Conservation (phyloP, 2,888 invertebrate genomes). For the Mimas tiliae region DNA sequence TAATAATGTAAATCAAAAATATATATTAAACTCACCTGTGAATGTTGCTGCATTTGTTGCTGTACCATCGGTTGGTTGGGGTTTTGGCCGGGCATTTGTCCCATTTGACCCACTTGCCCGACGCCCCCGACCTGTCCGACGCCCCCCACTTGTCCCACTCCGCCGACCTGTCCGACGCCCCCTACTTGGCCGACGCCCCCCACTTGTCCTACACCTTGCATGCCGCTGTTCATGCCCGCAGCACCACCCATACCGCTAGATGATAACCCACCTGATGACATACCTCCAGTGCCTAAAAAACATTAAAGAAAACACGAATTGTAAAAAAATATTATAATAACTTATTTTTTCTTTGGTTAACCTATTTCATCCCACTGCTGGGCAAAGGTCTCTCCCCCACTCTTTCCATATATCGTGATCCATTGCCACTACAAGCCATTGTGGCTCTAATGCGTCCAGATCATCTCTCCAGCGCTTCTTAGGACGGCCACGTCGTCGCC, state of each 20-base stretch:
- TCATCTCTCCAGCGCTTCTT: no score
- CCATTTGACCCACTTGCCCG: slow-evolving; percentile 44
- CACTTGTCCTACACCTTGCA: no score
- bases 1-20: not conserved
- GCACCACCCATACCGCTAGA: slow-evolving; percentile 50
- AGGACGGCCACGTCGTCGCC: no score
- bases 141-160: slow-evolving; percentile 34
- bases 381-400: no score
- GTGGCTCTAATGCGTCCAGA: no score
- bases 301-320: no score
- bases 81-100: slow-evolving; percentile 44
- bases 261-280: slow-evolving; percentile 48
- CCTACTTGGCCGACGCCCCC: slow-evolving; percentile 37
- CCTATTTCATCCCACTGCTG: no score
- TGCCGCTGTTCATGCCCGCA: slow-evolving; percentile 39
- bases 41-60: slow-evolving; percentile 70
- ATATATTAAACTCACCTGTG: slow-evolving; percentile 41
- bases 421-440: no score
- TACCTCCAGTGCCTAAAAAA: slow-evolving; percentile 43
- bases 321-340: no score
- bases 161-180: slow-evolving; percentile 36
- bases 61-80: slow-evolving; percentile 56
- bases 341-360: no score
- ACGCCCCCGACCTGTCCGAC: slow-evolving; percentile 37
- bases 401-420: no score